phyloP scores from a whole-genome alignment of 2,797 vertebrate species.

The Mareca penelope region DNA sequence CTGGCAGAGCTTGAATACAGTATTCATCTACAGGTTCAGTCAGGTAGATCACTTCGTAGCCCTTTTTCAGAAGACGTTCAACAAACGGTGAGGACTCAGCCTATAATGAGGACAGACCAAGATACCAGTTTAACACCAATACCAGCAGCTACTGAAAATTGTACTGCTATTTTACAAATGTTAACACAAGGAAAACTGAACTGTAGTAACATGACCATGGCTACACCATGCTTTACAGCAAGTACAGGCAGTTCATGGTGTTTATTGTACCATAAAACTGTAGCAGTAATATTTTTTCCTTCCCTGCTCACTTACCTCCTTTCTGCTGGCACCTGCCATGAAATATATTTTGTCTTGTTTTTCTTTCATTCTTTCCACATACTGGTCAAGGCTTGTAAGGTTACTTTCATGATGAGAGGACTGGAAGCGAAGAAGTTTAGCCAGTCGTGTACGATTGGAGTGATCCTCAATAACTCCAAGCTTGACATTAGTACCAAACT shows the following conservation, averaged over 20 bases:
- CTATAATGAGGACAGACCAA: slow-evolving; percentile 68
- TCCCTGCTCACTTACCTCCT: slow-evolving; percentile 82
- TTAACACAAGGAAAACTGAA: background rate
- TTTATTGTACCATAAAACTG: background rate
- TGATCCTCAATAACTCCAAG: slow-evolving; percentile 99
- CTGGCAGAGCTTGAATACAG: slow-evolving; percentile 96
- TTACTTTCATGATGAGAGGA: slow-evolving; percentile 89
- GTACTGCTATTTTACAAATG: background rate
- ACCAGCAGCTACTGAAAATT: background rate
- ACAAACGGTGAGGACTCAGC: slow-evolving; percentile 97
- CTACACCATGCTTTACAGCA: background rate
- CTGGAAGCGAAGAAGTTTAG: slow-evolving; percentile 96
- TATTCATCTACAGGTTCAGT: slow-evolving; percentile 98
- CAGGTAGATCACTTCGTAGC: slow-evolving; percentile 97
- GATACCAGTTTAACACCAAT: background rate
- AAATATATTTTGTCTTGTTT: slow-evolving; percentile 99
- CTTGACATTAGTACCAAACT: slow-evolving; percentile 98
- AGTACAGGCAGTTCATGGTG: background rate
- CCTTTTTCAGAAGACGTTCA: slow-evolving; percentile 94
- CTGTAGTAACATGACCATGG: background rate
- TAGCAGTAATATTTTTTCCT: accelerated
- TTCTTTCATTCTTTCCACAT: slow-evolving; percentile 99
- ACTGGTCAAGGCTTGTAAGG: slow-evolving; percentile 91
- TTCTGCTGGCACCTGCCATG: slow-evolving; percentile 95
- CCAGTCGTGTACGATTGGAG: slow-evolving; percentile 95